These are phyloP conservation scores for Halictus quadricinctus DNA, from an alignment of 2,888 invertebrate species.

Conservation along the genomic window DNA sequence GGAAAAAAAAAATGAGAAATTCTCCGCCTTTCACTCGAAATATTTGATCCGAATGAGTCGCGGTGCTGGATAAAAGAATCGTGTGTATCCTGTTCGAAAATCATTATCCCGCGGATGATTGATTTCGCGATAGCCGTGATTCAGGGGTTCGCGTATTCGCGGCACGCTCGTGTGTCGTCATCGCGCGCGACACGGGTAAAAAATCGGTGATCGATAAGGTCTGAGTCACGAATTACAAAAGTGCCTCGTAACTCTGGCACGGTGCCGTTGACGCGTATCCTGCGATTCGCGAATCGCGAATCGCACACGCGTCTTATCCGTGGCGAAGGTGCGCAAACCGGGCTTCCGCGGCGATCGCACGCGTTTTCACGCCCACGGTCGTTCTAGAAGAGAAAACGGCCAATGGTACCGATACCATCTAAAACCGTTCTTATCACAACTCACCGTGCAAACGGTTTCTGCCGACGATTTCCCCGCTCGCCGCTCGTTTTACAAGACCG, in stretches of 20 bases:
- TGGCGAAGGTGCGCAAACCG: background rate
- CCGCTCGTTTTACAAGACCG: background rate
- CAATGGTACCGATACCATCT: slow-evolving; percentile 28
- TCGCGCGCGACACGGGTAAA: slow-evolving; percentile 14
- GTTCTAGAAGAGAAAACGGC: slow-evolving; percentile 45
- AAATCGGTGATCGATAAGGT: slow-evolving; percentile 57
- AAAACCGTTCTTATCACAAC: slow-evolving; percentile 28
- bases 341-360: slow-evolving; percentile 15
- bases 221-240: slow-evolving; percentile 57
- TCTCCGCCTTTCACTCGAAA: background rate
- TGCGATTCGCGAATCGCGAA: background rate
- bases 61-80: background rate
- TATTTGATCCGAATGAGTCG: background rate
- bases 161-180: slow-evolving; percentile 37
- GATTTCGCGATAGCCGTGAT: slow-evolving; percentile 17
- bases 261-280: slow-evolving; percentile 32
- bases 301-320: background rate
- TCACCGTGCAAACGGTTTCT: slow-evolving; percentile 6
- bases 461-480: slow-evolving; percentile 16
- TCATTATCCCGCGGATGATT: slow-evolving; percentile 1
- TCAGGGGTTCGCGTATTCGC: slow-evolving; percentile 23
- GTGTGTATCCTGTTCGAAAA: background rate
- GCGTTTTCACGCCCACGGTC: slow-evolving; percentile 59
- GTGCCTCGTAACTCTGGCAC: slow-evolving; percentile 45
- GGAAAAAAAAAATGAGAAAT: background rate